Percentiles rank a stretch among this genome's conserved stretches.
phyloP scores from a whole-genome alignment of 2,888 invertebrate species.

The Tineola bisselliella region DNA sequence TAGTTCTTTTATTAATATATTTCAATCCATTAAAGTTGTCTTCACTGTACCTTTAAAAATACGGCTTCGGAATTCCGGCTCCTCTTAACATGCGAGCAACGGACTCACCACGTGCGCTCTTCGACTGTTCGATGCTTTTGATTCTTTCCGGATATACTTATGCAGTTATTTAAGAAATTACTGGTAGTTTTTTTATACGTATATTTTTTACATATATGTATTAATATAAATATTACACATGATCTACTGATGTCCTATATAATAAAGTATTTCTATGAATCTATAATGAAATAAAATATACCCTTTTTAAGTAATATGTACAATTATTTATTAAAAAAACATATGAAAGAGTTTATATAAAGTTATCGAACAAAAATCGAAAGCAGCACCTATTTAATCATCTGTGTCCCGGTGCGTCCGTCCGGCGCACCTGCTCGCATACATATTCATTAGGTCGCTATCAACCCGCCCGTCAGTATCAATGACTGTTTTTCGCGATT shows the following conservation, averaged over 20 bases:
- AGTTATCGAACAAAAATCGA: constrained; percentile 40
- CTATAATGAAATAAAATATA: constrained; percentile 12
- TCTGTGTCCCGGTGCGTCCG: constrained; percentile 20
- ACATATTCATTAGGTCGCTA: constrained; percentile 60
- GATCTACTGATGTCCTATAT: no score
- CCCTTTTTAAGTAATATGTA: constrained; percentile 12
- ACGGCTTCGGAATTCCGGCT: constrained; percentile 10
- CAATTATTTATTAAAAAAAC: no score
- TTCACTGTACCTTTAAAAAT: background rate
- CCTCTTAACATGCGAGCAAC: constrained; percentile 16
- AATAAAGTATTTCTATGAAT: no score
- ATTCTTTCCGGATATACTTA: constrained; percentile 14
- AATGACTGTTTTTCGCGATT: constrained; percentile 48
- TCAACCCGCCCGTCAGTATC: constrained; percentile 44
- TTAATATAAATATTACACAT: no score
- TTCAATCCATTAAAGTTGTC: background rate
- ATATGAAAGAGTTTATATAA: background rate
- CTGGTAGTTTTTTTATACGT: constrained; percentile 13
- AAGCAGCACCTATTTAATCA: constrained; percentile 56
- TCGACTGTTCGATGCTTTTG: background rate
- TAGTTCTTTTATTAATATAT: no score
- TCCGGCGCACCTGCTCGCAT: constrained; percentile 53
- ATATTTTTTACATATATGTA: no score
- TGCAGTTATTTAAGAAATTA: constrained; percentile 15
- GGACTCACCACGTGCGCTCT: constrained; percentile 12